Evolutionary conservation across 2,888 invertebrate species (phyloP).

Genomic region (Argynnis bischoffii): DNA sequence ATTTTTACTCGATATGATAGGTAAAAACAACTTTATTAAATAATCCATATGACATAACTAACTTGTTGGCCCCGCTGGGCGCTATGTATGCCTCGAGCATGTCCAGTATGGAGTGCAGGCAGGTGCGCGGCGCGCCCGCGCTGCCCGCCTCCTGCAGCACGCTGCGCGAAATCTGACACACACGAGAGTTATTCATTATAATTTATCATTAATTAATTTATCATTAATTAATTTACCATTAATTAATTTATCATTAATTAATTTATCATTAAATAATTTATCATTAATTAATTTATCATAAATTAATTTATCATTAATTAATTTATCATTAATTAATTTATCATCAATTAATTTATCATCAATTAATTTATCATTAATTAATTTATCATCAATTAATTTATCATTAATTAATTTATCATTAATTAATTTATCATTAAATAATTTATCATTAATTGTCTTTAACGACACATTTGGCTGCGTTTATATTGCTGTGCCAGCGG

Average conservation of each 20-base stretch:
- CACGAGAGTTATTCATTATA: background rate
- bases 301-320: no score
- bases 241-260: background rate
- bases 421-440: no score
- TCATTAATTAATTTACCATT: no score
- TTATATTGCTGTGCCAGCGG: no score
- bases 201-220: background rate
- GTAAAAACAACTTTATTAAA: background rate
- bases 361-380: background rate
- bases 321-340: background rate
- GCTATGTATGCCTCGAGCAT: conserved; percentile 86
- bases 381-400: no score
- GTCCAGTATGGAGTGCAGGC: conserved; percentile 89
- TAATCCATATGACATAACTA: background rate
- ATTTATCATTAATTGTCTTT: no score
- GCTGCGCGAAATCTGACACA: conserved; percentile 86
- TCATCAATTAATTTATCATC: no score
- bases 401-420: background rate
- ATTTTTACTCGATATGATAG: no score
- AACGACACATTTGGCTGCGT: no score
- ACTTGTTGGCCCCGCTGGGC: conserved; percentile 50
- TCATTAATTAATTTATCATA: background rate
- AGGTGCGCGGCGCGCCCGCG: conserved; percentile 87
- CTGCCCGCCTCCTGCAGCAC: conserved; percentile 91
- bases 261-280: background rate